Evolutionary conservation across 2,888 invertebrate genomes (phyloP).

Genomic region (Mythimna loreyi): DNA sequence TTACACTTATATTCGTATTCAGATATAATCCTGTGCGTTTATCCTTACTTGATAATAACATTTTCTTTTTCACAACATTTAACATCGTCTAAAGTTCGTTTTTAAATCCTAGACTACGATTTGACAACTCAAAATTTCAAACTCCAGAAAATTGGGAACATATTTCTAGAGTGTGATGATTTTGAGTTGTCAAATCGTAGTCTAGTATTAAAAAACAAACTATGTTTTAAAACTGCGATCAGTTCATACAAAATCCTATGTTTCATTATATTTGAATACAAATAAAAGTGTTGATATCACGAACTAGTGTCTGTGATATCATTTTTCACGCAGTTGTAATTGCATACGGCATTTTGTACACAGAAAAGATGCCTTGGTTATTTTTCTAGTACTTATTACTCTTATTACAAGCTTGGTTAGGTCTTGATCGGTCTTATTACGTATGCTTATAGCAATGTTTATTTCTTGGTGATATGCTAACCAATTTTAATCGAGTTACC

Average conservation of each 20-base stretch:
- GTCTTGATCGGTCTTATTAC: conserved; percentile 7
- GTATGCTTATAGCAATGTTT: conserved; percentile 2
- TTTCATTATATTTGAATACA: conserved; percentile 33
- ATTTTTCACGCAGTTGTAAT: conserved; percentile 27
- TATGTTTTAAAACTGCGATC: not conserved
- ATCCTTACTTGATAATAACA: not conserved
- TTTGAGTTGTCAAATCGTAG: too few relatives aligned
- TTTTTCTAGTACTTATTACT: conserved; percentile 8
- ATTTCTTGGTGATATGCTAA: not conserved
- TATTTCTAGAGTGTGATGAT: too few relatives aligned
- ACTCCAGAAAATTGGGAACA: too few relatives aligned
- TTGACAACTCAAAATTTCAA: too few relatives aligned
- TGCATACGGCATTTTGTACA: conserved; percentile 27
- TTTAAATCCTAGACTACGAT: too few relatives aligned
- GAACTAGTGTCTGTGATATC: conserved; percentile 22
- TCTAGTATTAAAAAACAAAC: too few relatives aligned
- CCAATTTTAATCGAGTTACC: not conserved
- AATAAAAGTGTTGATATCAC: conserved; percentile 10
- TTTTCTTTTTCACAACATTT: not conserved
- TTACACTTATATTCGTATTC: conserved; percentile 31
- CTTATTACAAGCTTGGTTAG: not conserved
- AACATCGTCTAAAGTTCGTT: too few relatives aligned
- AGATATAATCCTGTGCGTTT: conserved; percentile 46
- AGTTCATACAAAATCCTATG: conserved; percentile 7
- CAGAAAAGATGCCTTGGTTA: conserved; percentile 10